phyloP scores from a whole-genome alignment of 2,888 invertebrate genomes.

The Sylvicola fuscatus region DNA sequence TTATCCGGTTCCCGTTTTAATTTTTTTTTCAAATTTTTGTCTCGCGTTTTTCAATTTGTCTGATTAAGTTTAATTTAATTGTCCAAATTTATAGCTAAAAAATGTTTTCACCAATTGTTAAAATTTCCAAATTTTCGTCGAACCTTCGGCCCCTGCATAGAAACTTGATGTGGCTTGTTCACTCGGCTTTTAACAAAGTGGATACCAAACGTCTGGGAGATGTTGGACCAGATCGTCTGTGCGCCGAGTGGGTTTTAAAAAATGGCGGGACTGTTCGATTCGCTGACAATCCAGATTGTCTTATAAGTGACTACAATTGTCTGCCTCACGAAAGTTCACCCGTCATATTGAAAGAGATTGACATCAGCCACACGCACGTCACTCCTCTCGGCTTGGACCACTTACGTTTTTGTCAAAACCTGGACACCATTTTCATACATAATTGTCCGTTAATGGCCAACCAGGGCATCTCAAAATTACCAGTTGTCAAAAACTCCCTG shows the following conservation, averaged over 20 bases:
- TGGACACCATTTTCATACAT: slow-evolving; percentile 44
- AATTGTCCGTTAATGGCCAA: slow-evolving; percentile 47
- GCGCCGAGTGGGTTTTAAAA: slow-evolving; percentile 77
- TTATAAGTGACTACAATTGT: slow-evolving; percentile 42
- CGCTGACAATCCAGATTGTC: slow-evolving; percentile 28
- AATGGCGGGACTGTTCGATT: slow-evolving; percentile 66
- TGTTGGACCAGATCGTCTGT: slow-evolving; percentile 57
- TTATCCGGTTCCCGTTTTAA: too few relatives aligned
- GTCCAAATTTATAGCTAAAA: too few relatives aligned
- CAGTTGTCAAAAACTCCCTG: slow-evolving; percentile 33
- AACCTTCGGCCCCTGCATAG: not conserved
- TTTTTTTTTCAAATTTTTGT: too few relatives aligned
- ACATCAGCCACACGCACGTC: slow-evolving; percentile 54
- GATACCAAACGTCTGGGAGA: slow-evolving; percentile 38
- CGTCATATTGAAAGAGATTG: slow-evolving; percentile 37
- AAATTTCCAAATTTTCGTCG: too few relatives aligned
- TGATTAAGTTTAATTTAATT: too few relatives aligned
- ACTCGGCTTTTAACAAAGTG: slow-evolving; percentile 30
- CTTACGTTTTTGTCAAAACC: slow-evolving; percentile 43
- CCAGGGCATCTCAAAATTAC: slow-evolving; percentile 36
- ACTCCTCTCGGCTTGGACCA: slow-evolving; percentile 60
- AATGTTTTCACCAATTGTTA: too few relatives aligned
- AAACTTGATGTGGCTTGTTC: not conserved
- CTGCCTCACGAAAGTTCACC: slow-evolving; percentile 33
- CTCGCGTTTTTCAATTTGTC: too few relatives aligned